Conservation (phyloP, 1,140 invertebrate genomes). For the Procambarus virginalis region DNA sequence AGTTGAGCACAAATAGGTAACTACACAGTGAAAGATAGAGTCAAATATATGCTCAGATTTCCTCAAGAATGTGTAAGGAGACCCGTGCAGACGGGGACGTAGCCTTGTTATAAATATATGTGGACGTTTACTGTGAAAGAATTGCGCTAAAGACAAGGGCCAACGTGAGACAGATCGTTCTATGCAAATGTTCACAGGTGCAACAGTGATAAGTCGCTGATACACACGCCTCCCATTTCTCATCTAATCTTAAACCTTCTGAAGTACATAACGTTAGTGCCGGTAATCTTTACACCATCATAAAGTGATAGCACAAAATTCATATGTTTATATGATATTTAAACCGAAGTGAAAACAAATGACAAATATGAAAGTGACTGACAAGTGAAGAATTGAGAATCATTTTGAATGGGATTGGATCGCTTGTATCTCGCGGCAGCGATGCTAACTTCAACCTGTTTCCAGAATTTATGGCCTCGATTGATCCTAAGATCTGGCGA, state of each 20-base stretch:
- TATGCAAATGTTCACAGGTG: slow-evolving; percentile 20
- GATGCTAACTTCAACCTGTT: slow-evolving; percentile 32
- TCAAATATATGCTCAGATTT: neutral
- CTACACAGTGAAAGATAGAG: neutral
- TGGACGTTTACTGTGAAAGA: slow-evolving; percentile 13
- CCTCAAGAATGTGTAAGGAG: neutral
- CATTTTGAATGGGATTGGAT: slow-evolving; percentile 23
- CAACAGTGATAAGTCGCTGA: slow-evolving; percentile 4
- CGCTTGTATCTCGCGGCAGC: slow-evolving; percentile 4
- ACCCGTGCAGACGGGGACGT: neutral
- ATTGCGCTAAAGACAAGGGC: slow-evolving; percentile 7
- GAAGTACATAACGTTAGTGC: neutral
- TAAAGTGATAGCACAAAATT: neutral
- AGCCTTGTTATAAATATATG: slow-evolving; percentile 1
- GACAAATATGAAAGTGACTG: neutral
- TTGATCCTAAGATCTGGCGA: slow-evolving; percentile 20
- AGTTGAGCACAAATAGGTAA: neutral
- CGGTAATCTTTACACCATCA: neutral
- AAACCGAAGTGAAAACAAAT: neutral
- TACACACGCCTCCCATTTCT: neutral
- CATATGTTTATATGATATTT: too few species aligned
- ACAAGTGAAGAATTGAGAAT: neutral
- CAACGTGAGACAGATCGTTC: slow-evolving; percentile 6
- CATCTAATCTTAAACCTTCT: neutral
- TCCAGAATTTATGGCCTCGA: slow-evolving; percentile 23